Evolutionary conservation across 2,113 vertebrate genomes (phyloP).

Genomic region (Apodemus sylvaticus): DNA sequence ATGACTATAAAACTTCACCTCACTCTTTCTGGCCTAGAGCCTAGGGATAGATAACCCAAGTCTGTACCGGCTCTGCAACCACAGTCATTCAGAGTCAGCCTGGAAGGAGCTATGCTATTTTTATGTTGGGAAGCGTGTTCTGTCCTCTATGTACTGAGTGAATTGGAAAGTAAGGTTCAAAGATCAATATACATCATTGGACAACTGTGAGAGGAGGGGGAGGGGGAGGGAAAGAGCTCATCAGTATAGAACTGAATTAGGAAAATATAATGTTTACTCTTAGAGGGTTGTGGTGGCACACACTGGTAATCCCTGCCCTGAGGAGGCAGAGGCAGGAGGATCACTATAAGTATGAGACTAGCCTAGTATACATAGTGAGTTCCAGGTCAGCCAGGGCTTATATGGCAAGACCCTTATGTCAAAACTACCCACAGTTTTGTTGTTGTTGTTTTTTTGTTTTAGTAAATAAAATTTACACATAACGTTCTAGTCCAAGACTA

Average conservation of each 20-base stretch:
- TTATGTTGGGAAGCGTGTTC: background rate
- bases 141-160: no score
- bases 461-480: background rate
- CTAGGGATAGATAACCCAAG: no score
- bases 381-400: background rate
- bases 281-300: background rate
- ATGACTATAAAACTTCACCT: background rate
- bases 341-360: background rate
- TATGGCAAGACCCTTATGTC: background rate
- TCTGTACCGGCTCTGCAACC: background rate
- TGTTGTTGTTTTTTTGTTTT: background rate
- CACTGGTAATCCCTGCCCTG: no score
- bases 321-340: background rate
- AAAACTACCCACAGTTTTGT: background rate
- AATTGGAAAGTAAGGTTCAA: background rate
- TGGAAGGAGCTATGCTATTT: background rate
- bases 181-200: slow-evolving; percentile 52
- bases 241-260: background rate
- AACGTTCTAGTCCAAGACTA: background rate
- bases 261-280: background rate
- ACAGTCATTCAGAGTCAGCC: background rate
- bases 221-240: background rate
- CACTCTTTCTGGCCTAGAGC: background rate
- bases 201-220: background rate
- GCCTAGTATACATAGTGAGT: background rate